Evolutionary conservation across 2,888 invertebrate species (phyloP).

Genomic region (Phanerotoma sp.): DNA sequence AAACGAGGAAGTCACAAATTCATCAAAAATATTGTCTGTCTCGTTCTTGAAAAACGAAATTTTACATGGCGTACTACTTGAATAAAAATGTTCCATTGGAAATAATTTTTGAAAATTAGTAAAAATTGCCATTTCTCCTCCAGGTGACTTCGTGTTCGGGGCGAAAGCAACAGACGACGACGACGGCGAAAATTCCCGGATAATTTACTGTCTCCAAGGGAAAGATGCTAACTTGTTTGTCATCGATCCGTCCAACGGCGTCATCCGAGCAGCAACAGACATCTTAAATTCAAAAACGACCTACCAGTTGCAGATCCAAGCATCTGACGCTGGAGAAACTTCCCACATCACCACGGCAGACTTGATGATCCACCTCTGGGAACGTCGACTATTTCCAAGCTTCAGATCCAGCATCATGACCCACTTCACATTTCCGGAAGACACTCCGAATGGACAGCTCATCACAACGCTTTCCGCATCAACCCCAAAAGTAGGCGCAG

Average conservation of each 20-base stretch:
- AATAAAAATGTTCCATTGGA: no score
- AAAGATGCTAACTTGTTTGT: slow-evolving; percentile 76
- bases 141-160: slow-evolving; percentile 84
- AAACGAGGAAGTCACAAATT: no score
- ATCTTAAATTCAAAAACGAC: slow-evolving; percentile 64
- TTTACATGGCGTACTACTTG: no score
- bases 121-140: slow-evolving; percentile 18
- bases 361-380: slow-evolving; percentile 75
- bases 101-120: background rate
- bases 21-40: no score
- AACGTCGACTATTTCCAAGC: slow-evolving; percentile 76
- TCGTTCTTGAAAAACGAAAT: no score
- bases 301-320: slow-evolving; percentile 74
- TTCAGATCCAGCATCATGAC: slow-evolving; percentile 72
- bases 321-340: slow-evolving; percentile 75
- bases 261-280: slow-evolving; percentile 76
- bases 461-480: slow-evolving; percentile 77
- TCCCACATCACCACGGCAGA: slow-evolving; percentile 74
- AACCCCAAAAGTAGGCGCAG: slow-evolving; percentile 76
- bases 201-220: slow-evolving; percentile 77
- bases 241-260: slow-evolving; percentile 80
- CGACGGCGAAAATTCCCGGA: slow-evolving; percentile 76
- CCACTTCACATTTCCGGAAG: slow-evolving; percentile 77
- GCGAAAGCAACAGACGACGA: slow-evolving; percentile 85
- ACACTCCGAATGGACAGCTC: slow-evolving; percentile 73